Percentiles rank a stretch among this genome's conserved stretches.
Evolutionary conservation across 1,140 invertebrate species (phyloP).

Genomic region (Xylocopa sonorina): DNA sequence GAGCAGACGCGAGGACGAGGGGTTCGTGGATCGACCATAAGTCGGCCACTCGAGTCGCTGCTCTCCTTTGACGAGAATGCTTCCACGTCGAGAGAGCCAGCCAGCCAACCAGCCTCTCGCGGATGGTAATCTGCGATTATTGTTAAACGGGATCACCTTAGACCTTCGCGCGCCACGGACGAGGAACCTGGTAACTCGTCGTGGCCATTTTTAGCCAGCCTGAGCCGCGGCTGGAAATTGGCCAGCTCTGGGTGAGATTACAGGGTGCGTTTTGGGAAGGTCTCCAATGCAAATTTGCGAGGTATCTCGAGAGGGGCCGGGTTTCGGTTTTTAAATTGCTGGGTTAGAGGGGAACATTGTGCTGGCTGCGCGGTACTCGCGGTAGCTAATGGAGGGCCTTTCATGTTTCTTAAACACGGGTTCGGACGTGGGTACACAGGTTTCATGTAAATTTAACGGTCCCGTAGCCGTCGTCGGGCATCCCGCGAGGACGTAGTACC

Average conservation of each 20-base stretch:
- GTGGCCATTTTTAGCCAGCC: neutral
- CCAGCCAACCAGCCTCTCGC: neutral
- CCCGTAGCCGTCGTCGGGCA: no score
- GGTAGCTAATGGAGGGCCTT: neutral
- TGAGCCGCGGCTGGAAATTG: neutral
- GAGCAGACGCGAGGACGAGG: constrained; percentile 42
- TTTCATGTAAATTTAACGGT: neutral
- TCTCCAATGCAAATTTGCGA: constrained; percentile 2
- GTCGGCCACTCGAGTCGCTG: constrained; percentile 27
- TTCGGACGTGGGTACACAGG: neutral
- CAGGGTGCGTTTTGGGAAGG: neutral
- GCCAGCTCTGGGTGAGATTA: neutral
- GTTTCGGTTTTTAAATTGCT: constrained; percentile 4
- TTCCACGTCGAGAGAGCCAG: constrained; percentile 38
- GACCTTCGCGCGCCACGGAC: neutral
- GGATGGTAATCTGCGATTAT: constrained; percentile 3
- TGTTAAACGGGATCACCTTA: constrained; percentile 19
- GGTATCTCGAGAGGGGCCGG: neutral
- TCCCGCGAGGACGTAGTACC: no score
- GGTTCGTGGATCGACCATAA: constrained; percentile 58
- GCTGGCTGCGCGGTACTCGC: no score
- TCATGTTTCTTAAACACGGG: neutral
- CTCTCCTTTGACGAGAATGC: constrained; percentile 40
- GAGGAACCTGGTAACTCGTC: neutral
- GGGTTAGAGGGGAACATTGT: neutral